These are phyloP conservation scores for Microcebus murinus DNA, from an alignment of 2,113 vertebrate species.

Conservation along the genomic window DNA sequence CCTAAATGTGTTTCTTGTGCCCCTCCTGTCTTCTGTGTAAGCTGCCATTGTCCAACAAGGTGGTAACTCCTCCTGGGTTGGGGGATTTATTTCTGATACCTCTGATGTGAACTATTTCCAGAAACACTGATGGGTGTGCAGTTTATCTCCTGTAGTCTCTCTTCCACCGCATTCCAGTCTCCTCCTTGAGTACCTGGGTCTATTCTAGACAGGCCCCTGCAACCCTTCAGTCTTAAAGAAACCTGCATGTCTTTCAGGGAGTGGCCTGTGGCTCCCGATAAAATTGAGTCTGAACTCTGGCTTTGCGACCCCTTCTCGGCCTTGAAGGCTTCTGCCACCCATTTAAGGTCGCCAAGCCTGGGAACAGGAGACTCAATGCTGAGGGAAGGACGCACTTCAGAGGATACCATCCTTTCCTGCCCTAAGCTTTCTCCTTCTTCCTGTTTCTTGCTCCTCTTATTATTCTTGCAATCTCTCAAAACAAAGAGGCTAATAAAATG, in stretches of 20 bases:
- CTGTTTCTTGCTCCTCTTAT: not conserved
- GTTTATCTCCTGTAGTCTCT: no score
- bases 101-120: not conserved
- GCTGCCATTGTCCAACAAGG: not conserved
- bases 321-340: not conserved
- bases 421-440: not conserved
- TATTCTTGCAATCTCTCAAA: not conserved
- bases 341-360: fast-evolving
- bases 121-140: not conserved
- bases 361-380: fast-evolving
- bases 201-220: not conserved
- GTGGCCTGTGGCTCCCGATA: no score
- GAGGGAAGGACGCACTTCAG: no score
- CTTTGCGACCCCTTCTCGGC: fast-evolving
- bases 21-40: fast-evolving
- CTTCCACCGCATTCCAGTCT: not conserved
- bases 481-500: not conserved
- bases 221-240: not conserved
- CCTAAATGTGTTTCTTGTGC: not conserved
- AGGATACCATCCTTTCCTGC: not conserved
- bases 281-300: not conserved
- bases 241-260: fast-evolving
- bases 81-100: not conserved
- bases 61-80: not conserved
- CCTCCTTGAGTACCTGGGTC: not conserved